Percentiles rank a stretch among this genome's conserved stretches.
Conservation (phyloP, 2,113 vertebrate species). For the Sylvietta virens region DNA sequence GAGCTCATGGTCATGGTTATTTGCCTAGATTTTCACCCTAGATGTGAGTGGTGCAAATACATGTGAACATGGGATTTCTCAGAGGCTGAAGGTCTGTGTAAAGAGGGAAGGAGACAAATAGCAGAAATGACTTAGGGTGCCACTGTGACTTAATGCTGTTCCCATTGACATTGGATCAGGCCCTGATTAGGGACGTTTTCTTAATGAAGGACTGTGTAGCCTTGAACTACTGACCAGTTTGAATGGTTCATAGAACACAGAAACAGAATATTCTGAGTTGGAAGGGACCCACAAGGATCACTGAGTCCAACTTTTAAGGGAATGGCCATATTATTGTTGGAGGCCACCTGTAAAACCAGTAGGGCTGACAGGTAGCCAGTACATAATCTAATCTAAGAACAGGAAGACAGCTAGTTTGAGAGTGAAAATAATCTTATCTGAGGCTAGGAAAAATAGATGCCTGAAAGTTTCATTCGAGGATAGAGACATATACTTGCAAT, state of each 20-base stretch:
- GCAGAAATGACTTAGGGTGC: neutral
- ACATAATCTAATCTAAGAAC: neutral
- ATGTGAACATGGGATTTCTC: neutral
- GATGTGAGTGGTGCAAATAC: neutral
- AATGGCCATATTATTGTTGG: neutral
- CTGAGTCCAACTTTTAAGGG: neutral
- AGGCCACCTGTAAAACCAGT: neutral
- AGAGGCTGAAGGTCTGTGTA: neutral
- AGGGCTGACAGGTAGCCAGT: neutral
- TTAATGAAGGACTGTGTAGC: neutral
- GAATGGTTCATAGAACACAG: neutral
- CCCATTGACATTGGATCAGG: neutral
- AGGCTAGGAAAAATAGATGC: neutral
- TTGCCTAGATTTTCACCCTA: neutral
- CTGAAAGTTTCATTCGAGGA: neutral
- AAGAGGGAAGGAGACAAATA: neutral
- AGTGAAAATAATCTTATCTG: neutral
- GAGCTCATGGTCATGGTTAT: neutral
- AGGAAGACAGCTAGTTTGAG: neutral
- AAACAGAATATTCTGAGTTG: neutral
- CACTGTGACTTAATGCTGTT: neutral
- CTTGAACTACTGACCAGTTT: neutral
- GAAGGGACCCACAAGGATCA: neutral
- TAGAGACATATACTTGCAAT: neutral
- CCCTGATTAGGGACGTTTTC: neutral